Base-by-base conservation (phyloP, 2,113 vertebrate genomes). In the Gobio gobio region DNA sequence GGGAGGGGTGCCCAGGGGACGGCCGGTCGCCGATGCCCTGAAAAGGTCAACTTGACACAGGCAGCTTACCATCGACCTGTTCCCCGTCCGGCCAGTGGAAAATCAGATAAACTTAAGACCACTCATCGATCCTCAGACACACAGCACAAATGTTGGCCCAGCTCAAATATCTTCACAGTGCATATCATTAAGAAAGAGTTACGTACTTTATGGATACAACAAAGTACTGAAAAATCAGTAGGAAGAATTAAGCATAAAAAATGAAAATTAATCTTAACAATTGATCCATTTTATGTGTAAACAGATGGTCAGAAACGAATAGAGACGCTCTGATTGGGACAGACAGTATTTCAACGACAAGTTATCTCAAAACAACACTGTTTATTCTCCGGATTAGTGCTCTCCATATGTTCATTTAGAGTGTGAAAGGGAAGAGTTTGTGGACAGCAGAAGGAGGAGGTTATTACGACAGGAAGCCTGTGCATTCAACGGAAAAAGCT, bases 1-100 rank as follows among this genome's bases (percentile, higher is more conserved):
- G 36, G 59, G 93, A 92, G 96, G 95, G 93, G 94, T 95, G 95
- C 96, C 96, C 95, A 94, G 88, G 97, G 97, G 96, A 97, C 93
- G 91, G 93, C 94, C 93, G 94, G 94, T 95, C 93, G 95, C 97
- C 94, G 94, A 96, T 88, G 96, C 96, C 97, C 97, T 99, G 97
- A 98, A 99, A 99, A 99, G 98, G 98, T 99, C 98, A 98, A 97
- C 98, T 99, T 99, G 98, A 99, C 96, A 97, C 94, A 95, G 96
- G 95, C 97, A 97, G 95, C 96, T 95, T 97, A 85, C 95, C 96
- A 98, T 99, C 97, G 97, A 99, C 97, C 97, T 95, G 94, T 95
- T 94, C 96, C 96, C 96, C 18, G 84, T 73, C 72, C 63, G 84
- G 84, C 86, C 84, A 82, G 87, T 74, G 78, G 83, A 85, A 88